phyloP scores from a whole-genome alignment of 2,888 invertebrate genomes.

The Tetragnatha montana region DNA sequence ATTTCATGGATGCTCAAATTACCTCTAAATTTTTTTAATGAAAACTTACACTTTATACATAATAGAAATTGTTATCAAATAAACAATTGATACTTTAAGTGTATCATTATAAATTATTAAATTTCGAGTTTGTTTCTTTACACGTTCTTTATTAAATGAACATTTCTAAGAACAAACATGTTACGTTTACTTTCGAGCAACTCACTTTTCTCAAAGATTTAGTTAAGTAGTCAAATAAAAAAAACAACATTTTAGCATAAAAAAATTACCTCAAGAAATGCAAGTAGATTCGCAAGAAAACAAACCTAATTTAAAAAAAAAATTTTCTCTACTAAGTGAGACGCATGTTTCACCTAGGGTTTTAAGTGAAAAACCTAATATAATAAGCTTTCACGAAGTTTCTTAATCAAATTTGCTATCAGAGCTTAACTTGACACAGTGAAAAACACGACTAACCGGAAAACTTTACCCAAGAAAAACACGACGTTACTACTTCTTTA shows the following conservation, averaged over 20 bases:
- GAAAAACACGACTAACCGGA: background rate
- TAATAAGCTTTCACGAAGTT: background rate
- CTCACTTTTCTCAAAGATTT: too few species aligned
- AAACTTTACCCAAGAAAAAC: slow-evolving; percentile 6
- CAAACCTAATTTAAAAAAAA: background rate
- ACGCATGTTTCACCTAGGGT: background rate
- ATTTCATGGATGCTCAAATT: too few species aligned
- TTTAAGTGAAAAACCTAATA: background rate
- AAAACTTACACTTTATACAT: too few species aligned
- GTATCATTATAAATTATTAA: too few species aligned
- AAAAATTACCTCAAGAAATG: background rate
- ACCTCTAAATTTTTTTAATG: too few species aligned
- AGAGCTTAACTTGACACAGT: background rate
- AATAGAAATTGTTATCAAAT: too few species aligned
- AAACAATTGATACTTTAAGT: too few species aligned
- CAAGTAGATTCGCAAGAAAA: background rate
- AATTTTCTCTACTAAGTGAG: background rate
- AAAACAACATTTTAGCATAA: background rate
- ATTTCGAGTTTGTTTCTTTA: too few species aligned
- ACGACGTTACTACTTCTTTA: slow-evolving; percentile 3
- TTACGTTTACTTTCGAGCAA: too few species aligned
- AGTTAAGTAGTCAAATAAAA: background rate
- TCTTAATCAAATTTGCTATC: background rate
- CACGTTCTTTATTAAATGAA: too few species aligned
- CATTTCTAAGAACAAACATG: too few species aligned